Evolutionary conservation across 2,113 vertebrate genomes (phyloP).

Genomic region (Catagonus wagneri): DNA sequence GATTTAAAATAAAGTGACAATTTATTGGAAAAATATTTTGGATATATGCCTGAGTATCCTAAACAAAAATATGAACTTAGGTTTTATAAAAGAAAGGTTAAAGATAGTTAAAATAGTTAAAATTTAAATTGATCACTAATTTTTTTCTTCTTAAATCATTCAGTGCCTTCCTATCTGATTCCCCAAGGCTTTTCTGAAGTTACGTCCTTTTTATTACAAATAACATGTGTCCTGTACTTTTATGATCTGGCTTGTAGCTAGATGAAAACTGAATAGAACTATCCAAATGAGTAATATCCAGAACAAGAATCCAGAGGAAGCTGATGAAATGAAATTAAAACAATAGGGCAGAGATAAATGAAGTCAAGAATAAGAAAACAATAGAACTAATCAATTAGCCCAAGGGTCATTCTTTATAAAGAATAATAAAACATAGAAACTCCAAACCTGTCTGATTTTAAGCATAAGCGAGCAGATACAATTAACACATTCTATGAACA

Average conservation of each 20-base stretch:
- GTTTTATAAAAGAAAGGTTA: neutral
- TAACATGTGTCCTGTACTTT: accelerated
- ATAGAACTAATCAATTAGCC: neutral
- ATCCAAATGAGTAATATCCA: neutral
- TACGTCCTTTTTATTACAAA: neutral
- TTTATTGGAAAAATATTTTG: neutral
- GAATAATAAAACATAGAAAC: neutral
- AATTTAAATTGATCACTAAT: neutral
- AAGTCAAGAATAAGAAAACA: neutral
- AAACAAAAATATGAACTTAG: neutral
- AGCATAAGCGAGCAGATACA: neutral
- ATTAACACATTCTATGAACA: neutral
- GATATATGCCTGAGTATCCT: neutral
- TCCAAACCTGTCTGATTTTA: neutral
- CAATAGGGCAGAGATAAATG: neutral
- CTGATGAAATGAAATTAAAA: neutral
- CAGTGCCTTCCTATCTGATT: neutral
- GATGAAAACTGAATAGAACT: neutral
- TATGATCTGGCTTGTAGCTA: neutral
- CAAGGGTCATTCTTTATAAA: neutral
- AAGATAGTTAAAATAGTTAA: neutral
- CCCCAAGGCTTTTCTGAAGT: neutral
- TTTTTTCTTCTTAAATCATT: neutral
- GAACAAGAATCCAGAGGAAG: neutral
- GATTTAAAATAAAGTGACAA: neutral